Evolutionary conservation across 1,140 invertebrate genomes (phyloP), one percentile per base, ranked within the genome.

Genomic region (Brachionus rubens): DNA sequence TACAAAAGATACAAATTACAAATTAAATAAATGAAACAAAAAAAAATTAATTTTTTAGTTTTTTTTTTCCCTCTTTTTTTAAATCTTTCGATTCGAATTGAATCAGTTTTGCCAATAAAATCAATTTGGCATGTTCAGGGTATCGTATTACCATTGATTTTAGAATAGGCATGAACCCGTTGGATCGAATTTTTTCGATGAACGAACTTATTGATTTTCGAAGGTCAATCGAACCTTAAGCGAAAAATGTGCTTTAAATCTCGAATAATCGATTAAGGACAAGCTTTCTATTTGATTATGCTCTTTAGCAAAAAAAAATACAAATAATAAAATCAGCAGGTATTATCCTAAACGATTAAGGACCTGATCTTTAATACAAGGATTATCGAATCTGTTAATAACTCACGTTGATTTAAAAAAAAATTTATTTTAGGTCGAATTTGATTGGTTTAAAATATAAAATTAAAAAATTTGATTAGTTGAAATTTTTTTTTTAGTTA

Each of bases 1-100:
- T 65, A 43, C 59, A 41, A 41, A 65, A 65, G 59, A 65, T 65
- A 65, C 59, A 65, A 65, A 65, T 65, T 65, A 65, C 59, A 65
- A 65, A 43, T 41, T 41, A 65, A 65, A 65, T 43, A 65, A 62
- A 16, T 30, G 28, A 33, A 59, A 36, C 33, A 36, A 36, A 36
- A 9, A 46, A 7, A 14, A n/a, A n/a, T n/a, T 46, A 14, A 14
- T 7, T 46, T 46, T 3, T 14, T 46, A 3, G 19, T 65, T 21
- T 36, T 46, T 41, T 65, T 12, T 36, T 41, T 65, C 30, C 24
- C 43, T 65, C 40, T 33, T 36, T 62, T 62, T 62, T 43, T 43
- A 65, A 65, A 43, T 65, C 19, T 21, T 41, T 41, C 5, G 36
- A 43, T 65, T 65, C 19, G 19, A 43, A 65, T 65, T 26, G 33